Conservation (phyloP, 2,113 vertebrate genomes). For the Suricata suricatta region DNA sequence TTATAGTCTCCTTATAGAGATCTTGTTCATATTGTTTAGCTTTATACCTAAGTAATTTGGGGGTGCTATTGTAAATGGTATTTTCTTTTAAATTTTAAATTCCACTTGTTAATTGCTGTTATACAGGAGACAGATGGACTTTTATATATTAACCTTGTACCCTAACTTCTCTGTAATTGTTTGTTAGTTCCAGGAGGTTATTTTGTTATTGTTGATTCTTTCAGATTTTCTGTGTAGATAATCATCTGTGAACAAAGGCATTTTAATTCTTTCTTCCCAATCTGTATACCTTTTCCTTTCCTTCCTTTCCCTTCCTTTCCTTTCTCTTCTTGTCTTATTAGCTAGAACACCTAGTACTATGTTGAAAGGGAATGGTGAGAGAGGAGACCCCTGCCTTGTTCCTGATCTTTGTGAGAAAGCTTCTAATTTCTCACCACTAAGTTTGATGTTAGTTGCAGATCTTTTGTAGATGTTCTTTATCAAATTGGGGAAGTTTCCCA, state of each 20-base stretch:
- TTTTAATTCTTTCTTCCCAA: slow-evolving; percentile 1
- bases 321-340: background rate
- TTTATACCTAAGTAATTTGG: background rate
- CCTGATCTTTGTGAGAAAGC: background rate
- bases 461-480: background rate
- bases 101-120: background rate
- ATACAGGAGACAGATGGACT: background rate
- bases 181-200: background rate
- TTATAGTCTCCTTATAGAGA: background rate
- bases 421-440: background rate
- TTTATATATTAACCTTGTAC: background rate
- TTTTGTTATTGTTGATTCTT: background rate
- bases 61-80: background rate
- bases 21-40: background rate
- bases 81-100: slow-evolving; percentile 1
- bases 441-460: background rate
- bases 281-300: background rate
- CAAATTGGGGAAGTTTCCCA: background rate
- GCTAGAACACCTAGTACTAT: background rate
- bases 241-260: background rate
- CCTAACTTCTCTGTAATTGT: background rate
- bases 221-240: background rate
- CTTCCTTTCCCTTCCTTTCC: background rate
- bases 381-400: background rate
- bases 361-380: background rate